Evolutionary conservation across 2,797 vertebrate genomes (phyloP), one percentile per base, ranked within the genome.

Genomic region (Macropus fuliginosus): DNA sequence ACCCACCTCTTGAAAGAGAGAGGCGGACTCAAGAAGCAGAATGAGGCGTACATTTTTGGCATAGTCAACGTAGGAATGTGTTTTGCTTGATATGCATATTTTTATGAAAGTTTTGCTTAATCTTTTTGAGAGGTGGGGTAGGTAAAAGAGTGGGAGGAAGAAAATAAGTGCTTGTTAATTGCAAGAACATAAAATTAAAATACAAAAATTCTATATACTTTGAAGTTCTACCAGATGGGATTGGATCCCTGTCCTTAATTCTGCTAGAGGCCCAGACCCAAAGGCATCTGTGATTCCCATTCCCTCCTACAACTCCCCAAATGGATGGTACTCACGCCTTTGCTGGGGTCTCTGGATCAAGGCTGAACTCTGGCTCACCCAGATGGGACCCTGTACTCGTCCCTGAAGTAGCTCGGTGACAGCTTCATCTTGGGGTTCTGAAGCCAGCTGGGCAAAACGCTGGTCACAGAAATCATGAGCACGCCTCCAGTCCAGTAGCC

Each of bases 401-500:
- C 97, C 95, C 93, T 98, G 97, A 55, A 55, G 98, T 92, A 99
- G 98, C 28, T 99, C 96, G 57, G 98, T 90, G 31, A 97, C 94
- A 10, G 97, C 98, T 0, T 96, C 91, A 9, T 93, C 92, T 31
- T 93, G 94, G 90, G 98, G 97, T 1, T 98, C 91, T 0, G 95
- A 50, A n/a, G 98, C 96, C 57, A 99, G 96, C 93, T 98, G 98
- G 91, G 99, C 99, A 97, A 99, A 99, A 94, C 89, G 98, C 34
- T 98, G 98, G 34, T 98, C 98, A 46, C 99, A 99, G 98, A 98
- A 99, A 91, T 98, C 98, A 29, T 98, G 97, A 1, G 99, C 99
- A 0, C 98, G 97, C 98, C 98, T 98, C 98, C 99, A 99, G 96
- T 98, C 98, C 96, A 99, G 96, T 0, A 98, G 98, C 3, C 98